Evolutionary conservation across 2,888 invertebrate genomes (phyloP), one percentile per base, ranked within the genome.

Genomic region (Dioctria rufipes): DNA sequence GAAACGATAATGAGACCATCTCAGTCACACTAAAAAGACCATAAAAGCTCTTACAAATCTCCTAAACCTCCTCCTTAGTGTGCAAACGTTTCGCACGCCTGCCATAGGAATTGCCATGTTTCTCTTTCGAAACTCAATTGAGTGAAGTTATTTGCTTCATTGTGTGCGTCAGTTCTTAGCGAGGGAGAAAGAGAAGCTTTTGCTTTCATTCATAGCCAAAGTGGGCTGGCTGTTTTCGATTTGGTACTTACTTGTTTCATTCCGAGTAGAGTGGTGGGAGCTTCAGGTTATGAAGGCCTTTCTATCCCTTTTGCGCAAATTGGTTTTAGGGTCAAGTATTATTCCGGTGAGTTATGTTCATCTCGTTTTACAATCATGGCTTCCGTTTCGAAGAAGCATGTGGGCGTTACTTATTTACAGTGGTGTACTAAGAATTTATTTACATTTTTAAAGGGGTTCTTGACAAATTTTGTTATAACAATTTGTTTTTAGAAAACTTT

Each of bases 1-100:
- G 80, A 87, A 88, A 88, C 85, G 87, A 88, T 88, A 87, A 88
- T 88, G 87, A 87, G 86, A 86, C 88, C 88, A 88, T 88, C 88
- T 88, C 88, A 87, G 87, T 88, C 88, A 86, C 87, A 87, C 88
- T 88, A 87, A 88, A 87, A 88, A 86, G 86, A 86, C 86, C 85
- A 88, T 89, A 87, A 89, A 88, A 86, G 86, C 40, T 69, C 63
- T 77, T 77, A 5, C n/a, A 42, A 46, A 63, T 63, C 63, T 46
- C 37, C 61, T 63, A 63, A 77, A 77, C 63, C 77, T 61, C 77
- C 77, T 63, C 73, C 42, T 73, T 73, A 58, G 37, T 58, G 54
- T n/a, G 6, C 3, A 25, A 73, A 37, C 73, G 73, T 13, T 58
- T 73, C 73, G 39, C 73, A 58, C 73, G 60, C 58, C 42, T 13